Base-by-base conservation (phyloP, 30 jellyfish, hydroid and myxozoan genomes). In the Hydra vulgaris region DNA sequence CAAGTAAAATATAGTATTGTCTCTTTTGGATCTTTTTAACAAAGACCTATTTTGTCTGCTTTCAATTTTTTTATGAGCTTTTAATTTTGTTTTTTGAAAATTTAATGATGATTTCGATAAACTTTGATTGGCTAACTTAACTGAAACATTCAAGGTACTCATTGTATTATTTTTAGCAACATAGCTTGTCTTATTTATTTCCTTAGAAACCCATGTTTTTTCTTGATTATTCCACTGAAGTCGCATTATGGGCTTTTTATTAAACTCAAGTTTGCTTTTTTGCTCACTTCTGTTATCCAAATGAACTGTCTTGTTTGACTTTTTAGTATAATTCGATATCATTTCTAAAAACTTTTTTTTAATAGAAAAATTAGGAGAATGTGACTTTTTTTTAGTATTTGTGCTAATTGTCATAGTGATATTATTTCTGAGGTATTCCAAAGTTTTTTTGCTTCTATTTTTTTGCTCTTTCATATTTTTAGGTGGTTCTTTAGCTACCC, bases 401-500 rank as follows among this genome's bases (percentile, higher is more conserved):
- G n/a, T n/a, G n/a, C n/a, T n/a, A n/a, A n/a, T n/a, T n/a, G n/a
- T n/a, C n/a, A n/a, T n/a, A n/a, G n/a, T n/a, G n/a, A n/a, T n/a
- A n/a, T n/a, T n/a, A n/a, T n/a, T n/a, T n/a, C n/a, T n/a, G n/a
- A n/a, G n/a, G n/a, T 40, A 3, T 40, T 3, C 61, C 5, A 40
- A 40, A 40, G 61, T 40, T 40, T 40, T 17, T 25, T 53, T 71
- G 23, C 23, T 20, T 23, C 17, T 20, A 15, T 53, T 71, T 71
- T 71, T 27, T 15, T 20, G 17, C 27, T 71, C 7, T 71, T 15
- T 25, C 20, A 26, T 26, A 25, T 75, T 25, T 22, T 75, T 23
- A 17, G 76, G 76, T 16, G 25, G 27, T 70, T 70, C 76, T 25
- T 20, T 22, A n/a, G 83, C 83, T n/a, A 25, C 71, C 83, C 83